Evolutionary conservation across 2,113 vertebrate genomes (phyloP), one percentile per base, ranked within the genome.

Genomic region (Bambusicola thoracicus): DNA sequence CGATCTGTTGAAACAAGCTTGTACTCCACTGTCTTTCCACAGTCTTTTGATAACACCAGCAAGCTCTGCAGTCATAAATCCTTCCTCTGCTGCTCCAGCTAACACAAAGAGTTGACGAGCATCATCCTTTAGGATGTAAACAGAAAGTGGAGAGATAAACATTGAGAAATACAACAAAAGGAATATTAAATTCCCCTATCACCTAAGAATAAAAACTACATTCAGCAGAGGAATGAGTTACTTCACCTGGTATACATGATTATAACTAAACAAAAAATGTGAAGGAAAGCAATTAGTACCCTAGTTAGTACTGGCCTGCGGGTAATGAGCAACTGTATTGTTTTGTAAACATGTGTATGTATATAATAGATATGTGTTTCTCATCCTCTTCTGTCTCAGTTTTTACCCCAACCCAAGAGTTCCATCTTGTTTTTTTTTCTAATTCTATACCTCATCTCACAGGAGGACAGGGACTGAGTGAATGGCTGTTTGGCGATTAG

Each of bases 1-100:
- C 65, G 99, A 99, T 96, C 99, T 98, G 95, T 98, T 98, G 98
- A 99, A 99, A 97, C 99, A 99, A 86, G 98, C 98, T 88, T 99
- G 99, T 30, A 99, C 99, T 19, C 99, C 99, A 12, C 97, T 97
- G 80, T 99, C 99, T 97, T 98, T 99, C 99, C 99, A 99, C 72
- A 99, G 97, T 48, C 99, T 98, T 97, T 99, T 99, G 90, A 99
- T 99, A 95, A 99, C 99, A 27, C 99, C 99, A 7, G 99, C 99
- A 91, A 99, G 98, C 94, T 99, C 99, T 36, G 98, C 95, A 8
- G 99, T 99, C 99, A 99, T 99, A 97, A 99, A 99, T 73, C 99
- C 99, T 96, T 99, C 99, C 86, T 99, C 99, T 16, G 99, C 99
- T 9, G 99, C 98, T 92, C 99, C 99, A 53, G 99, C 99, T 87